Percentiles rank a stretch among this genome's conserved stretches.
phyloP scores from a whole-genome alignment of 2,113 vertebrate genomes.

The Cercopithecus mona region DNA sequence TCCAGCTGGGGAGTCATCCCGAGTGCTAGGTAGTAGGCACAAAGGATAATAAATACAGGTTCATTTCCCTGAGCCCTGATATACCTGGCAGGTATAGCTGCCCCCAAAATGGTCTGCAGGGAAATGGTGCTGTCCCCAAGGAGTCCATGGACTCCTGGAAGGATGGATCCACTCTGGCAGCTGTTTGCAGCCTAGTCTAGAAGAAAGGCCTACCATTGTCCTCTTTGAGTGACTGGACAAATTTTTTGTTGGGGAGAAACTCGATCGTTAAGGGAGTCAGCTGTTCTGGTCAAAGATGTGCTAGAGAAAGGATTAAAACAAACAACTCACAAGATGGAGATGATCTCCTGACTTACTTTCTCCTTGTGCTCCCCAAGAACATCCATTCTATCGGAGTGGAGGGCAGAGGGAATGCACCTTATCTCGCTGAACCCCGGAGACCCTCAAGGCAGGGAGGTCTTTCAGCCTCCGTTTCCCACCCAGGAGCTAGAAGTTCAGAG shows the following conservation, averaged over 20 bases:
- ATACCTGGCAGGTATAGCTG: neutral
- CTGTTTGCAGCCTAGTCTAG: neutral
- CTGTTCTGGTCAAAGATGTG: neutral
- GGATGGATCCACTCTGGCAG: neutral
- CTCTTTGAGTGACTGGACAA: neutral
- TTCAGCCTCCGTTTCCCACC: neutral
- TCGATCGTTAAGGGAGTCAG: neutral
- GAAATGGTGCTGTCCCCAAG: neutral
- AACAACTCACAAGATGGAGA: neutral
- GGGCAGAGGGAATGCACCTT: neutral
- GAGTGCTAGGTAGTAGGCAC: fast-evolving
- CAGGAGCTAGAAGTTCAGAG: neutral
- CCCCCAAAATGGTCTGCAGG: neutral
- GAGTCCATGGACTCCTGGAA: neutral
- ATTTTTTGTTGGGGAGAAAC: neutral
- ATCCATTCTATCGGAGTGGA: neutral
- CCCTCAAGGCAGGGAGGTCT: neutral
- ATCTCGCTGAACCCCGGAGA: neutral
- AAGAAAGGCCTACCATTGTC: neutral
- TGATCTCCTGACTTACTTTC: neutral
- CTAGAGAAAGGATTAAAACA: neutral
- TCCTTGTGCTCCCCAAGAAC: neutral
- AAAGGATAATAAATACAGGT: neutral
- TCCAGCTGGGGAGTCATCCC: neutral
- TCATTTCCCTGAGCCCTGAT: neutral